Percentiles rank a stretch among this genome's conserved stretches.
Evolutionary conservation across 2,797 vertebrate species (phyloP).

Genomic region (Distichodus sexfasciatus): DNA sequence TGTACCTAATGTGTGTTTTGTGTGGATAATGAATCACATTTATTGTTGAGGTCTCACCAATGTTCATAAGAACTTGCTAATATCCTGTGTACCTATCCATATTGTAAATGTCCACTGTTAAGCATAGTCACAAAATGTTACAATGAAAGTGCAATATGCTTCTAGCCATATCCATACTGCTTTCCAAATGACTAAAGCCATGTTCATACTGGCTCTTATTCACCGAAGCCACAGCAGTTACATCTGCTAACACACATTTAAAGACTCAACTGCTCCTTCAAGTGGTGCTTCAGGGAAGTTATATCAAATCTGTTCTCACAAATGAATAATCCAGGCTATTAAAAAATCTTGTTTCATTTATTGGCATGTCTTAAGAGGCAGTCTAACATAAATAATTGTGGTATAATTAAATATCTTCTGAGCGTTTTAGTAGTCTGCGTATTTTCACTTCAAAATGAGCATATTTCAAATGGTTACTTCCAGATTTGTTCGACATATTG

Average conservation of each 20-base stretch:
- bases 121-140: neutral
- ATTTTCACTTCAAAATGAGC: no score
- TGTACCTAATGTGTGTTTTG: neutral
- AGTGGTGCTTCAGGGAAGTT: slow-evolving; percentile 13
- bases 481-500: no score
- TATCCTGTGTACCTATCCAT: neutral
- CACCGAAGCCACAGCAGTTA: neutral
- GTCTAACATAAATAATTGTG: neutral
- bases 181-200: neutral
- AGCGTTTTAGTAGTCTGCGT: no score
- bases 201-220: neutral
- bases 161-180: neutral
- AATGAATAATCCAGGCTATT: no score
- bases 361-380: no score
- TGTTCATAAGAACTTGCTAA: neutral
- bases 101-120: neutral
- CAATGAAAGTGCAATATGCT: neutral
- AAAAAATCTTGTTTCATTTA: neutral
- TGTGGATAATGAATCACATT: neutral
- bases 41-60: neutral
- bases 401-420: no score
- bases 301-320: neutral
- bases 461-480: no score
- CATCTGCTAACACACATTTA: neutral
- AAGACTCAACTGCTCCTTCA: slow-evolving; percentile 30